Percentiles rank a stretch among this genome's conserved stretches.
These are phyloP conservation scores for Phylloscopus trochilus DNA, from an alignment of 2,113 vertebrate species.

Conservation along the genomic window DNA sequence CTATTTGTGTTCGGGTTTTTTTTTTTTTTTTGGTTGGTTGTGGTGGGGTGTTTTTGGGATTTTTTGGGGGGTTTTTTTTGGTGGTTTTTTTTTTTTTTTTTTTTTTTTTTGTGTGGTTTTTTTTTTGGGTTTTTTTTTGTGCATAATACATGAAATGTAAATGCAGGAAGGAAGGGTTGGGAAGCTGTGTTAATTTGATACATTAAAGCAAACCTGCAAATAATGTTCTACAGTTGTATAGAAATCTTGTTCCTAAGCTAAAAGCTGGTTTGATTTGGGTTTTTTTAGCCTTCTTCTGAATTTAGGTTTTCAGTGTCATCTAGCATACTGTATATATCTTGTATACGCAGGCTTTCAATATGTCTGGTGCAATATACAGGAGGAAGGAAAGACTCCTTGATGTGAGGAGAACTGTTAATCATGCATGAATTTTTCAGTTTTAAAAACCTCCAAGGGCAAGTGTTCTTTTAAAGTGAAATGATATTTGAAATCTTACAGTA, in stretches of 20 bases:
- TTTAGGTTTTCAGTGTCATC: constrained; percentile 1
- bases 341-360: constrained; percentile 23
- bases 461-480: background rate
- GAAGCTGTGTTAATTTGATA: constrained; percentile 25
- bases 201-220: constrained; percentile 9
- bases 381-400: constrained; percentile 3
- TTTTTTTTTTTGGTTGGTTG: background rate
- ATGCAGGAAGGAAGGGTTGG: constrained; percentile 6
- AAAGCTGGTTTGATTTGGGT: background rate
- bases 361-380: constrained; percentile 28
- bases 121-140: background rate
- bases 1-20: constrained; percentile 7
- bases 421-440: background rate
- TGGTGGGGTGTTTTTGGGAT: too few relatives aligned
- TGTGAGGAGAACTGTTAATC: constrained; percentile 1
- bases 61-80: background rate
- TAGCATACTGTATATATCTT: background rate
- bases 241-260: constrained; percentile 19
- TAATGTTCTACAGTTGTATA: background rate
- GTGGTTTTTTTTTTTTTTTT: background rate
- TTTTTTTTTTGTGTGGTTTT: constrained; percentile 1
- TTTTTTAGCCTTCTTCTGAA: background rate
- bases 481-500: constrained; percentile 8
- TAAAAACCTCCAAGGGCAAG: background rate
- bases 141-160: constrained; percentile 28